A percentile compares a stretch with the other conserved stretches of the same genome.
Evolutionary conservation across 2,113 vertebrate genomes (phyloP).

Genomic region (Pardalotus punctatus): DNA sequence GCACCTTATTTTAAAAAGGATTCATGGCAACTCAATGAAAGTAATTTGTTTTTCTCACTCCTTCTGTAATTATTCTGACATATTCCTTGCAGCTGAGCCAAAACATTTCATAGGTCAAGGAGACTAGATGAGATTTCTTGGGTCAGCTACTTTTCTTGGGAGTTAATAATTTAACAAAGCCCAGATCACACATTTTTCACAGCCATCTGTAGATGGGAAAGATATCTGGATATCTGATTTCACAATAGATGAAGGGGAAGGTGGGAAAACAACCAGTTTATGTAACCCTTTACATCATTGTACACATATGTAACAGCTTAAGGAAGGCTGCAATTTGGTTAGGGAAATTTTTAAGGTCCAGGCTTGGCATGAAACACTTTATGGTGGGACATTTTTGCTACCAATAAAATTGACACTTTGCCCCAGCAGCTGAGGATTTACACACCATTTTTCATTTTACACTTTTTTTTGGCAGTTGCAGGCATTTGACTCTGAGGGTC

Average conservation of each 20-base stretch:
- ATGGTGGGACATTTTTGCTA: not conserved
- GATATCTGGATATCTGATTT: not conserved
- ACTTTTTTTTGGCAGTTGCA: not conserved
- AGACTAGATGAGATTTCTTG: not conserved
- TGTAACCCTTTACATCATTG: not conserved
- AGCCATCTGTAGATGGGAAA: not conserved
- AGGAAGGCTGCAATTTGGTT: not conserved
- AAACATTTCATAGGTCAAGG: not conserved
- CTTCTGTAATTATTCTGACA: not conserved
- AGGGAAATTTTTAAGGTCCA: not conserved
- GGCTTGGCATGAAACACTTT: not conserved
- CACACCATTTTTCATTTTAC: not conserved
- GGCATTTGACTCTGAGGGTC: not conserved
- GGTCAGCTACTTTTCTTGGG: not conserved
- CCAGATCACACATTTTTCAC: not conserved
- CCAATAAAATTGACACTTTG: not conserved
- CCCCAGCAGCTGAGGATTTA: not conserved
- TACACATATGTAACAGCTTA: not conserved
- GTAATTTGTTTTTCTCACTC: not conserved
- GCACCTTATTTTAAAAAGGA: not conserved
- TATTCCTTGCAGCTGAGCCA: not conserved
- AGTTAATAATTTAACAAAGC: not conserved
- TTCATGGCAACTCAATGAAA: not conserved
- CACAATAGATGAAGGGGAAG: not conserved
- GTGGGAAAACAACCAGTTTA: not conserved